Base-by-base conservation (phyloP, 2,113 vertebrate species). In the Nibea albiflora region DNA sequence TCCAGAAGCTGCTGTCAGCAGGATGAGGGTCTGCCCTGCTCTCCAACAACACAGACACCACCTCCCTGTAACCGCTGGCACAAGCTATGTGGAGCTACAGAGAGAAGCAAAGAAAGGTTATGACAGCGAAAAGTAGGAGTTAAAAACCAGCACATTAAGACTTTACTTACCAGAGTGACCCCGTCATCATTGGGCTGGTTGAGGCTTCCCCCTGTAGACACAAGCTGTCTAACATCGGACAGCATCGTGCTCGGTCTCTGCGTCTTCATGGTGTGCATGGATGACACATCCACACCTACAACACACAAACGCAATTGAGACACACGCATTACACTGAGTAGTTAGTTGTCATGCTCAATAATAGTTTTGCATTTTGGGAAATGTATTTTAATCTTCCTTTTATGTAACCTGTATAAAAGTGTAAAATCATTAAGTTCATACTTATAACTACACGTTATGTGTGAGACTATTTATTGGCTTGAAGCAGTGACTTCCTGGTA, bases 41-140 rank as follows among this genome's bases (percentile, higher is more conserved):
- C 64, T 97, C 95, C 75, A 99, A 76, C 31, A 99, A 70, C 66
- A 97, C 84, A 19, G 93, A 91, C 15, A 88, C 95, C 73, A 98
- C 97, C 3, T 97, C 96, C 84, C 94, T 96, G 88, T 97, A 99
- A 52, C 98, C 97, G n/a, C 95, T 96, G 49, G 97, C 97, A 53
- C 96, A 96, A 0, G 97, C 97, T 75, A 99, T 96, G 14, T 99
- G 98, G 5, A 99, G 92, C 98, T 99, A 90, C 20, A 49, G 35
- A 54, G 28, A 73, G 31, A 28, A 31, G 12, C 15, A 50, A 22
- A 44, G 19, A 39, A 73, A 1, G 12, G 19, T 63, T 47, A n/a
- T 39, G 60, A 60, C 3, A 24, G 8, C 12, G 24, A 61, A n/a
- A 62, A 76, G 2, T 20, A 35, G 20, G n/a, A n/a, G n/a, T n/a